Conservation (phyloP, 2,888 invertebrate genomes). For the Eugnorisma glareosa region DNA sequence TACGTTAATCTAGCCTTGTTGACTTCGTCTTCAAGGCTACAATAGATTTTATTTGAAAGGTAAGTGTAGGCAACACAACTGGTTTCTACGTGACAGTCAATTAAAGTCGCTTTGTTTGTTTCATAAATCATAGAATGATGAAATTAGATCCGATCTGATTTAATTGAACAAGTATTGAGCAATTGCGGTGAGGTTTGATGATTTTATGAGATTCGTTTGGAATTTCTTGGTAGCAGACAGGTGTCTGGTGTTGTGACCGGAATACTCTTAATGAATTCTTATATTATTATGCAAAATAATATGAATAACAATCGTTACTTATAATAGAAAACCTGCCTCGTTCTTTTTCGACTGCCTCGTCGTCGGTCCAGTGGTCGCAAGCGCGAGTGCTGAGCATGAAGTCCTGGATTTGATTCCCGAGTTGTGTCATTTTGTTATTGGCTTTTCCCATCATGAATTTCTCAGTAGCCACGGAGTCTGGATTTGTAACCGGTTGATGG, state of each 20-base stretch:
- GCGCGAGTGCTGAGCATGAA: too few relatives aligned
- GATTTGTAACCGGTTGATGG: too few relatives aligned
- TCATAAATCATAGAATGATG: slow-evolving; percentile 65
- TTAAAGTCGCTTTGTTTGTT: slow-evolving; percentile 62
- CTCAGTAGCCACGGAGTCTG: background rate
- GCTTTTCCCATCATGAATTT: background rate
- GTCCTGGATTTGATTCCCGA: too few relatives aligned
- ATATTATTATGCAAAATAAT: too few relatives aligned
- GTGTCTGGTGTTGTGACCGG: background rate
- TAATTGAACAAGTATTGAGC: slow-evolving; percentile 53
- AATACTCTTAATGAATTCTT: too few relatives aligned
- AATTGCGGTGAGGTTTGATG: slow-evolving; percentile 48
- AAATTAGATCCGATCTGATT: slow-evolving; percentile 59
- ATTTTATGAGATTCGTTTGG: slow-evolving; percentile 13
- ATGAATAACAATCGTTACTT: too few relatives aligned
- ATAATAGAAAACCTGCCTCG: too few relatives aligned
- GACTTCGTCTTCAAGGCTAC: slow-evolving; percentile 53
- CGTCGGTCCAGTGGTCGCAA: too few relatives aligned
- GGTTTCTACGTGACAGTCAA: slow-evolving; percentile 61
- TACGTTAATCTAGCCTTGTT: slow-evolving; percentile 40
- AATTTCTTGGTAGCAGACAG: background rate
- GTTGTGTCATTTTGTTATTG: background rate
- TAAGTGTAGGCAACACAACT: slow-evolving; percentile 52
- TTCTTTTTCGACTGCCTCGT: too few relatives aligned
- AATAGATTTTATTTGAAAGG: slow-evolving; percentile 58